A percentile compares a stretch with the other conserved stretches of the same genome.
phyloP scores from a whole-genome alignment of 2,113 vertebrate genomes.

The Mus spicilegus region DNA sequence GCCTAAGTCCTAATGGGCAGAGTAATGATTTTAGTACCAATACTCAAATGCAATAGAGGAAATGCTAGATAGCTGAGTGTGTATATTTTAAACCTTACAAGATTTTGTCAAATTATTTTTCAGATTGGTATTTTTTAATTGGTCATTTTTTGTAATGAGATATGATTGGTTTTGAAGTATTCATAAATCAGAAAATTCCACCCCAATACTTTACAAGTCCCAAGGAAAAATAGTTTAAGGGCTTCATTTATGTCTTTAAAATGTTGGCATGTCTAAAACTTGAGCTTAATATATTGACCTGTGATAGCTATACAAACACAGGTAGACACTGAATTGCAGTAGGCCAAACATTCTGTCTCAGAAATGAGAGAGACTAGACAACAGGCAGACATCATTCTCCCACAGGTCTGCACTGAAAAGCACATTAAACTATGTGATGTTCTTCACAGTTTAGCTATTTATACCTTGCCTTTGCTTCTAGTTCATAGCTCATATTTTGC shows the following conservation, averaged over 20 bases:
- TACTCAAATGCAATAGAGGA: not conserved
- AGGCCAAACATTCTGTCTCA: not conserved
- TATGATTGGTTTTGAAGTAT: not conserved
- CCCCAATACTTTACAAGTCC: not conserved
- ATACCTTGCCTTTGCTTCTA: slow-evolving; percentile 14
- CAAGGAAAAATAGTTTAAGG: not conserved
- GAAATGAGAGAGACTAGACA: not conserved
- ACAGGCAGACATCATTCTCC: not conserved
- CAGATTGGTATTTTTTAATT: not conserved
- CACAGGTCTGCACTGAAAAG: not conserved
- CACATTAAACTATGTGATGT: not conserved
- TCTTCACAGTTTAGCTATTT: slow-evolving; percentile 53
- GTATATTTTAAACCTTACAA: not conserved
- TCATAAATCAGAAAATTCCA: not conserved
- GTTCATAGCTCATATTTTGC: not conserved
- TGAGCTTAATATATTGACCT: not conserved
- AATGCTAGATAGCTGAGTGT: not conserved
- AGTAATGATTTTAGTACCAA: not conserved
- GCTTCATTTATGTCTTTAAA: not conserved
- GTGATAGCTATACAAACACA: not conserved
- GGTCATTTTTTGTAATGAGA: not conserved
- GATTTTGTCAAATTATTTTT: not conserved
- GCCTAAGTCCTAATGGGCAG: not conserved
- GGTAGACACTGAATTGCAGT: not conserved
- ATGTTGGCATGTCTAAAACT: not conserved